phyloP scores from a whole-genome alignment of 2,113 vertebrate genomes.

The Corythaeola cristata region DNA sequence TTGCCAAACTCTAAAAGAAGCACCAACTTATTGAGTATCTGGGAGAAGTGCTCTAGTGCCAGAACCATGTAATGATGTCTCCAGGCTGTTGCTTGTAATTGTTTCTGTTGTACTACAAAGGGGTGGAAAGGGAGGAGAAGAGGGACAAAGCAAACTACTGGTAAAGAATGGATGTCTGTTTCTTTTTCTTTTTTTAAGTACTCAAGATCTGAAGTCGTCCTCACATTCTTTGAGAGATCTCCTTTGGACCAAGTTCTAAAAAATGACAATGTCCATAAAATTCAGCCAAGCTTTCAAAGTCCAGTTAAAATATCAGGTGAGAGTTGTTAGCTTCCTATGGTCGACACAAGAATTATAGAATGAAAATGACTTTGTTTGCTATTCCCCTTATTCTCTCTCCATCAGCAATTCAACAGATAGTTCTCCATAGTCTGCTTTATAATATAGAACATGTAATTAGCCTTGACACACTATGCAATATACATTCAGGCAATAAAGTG shows the following conservation, averaged over 20 bases:
- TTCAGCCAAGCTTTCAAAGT: conserved; percentile 94
- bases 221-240: conserved; percentile 97
- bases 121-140: neutral
- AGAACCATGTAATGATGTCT: neutral
- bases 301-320: conserved; percentile 94
- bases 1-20: neutral
- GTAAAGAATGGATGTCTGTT: neutral
- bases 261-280: conserved; percentile 93
- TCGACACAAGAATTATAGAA: neutral
- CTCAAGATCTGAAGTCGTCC: conserved; percentile 95
- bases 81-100: neutral
- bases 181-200: conserved; percentile 76
- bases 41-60: neutral
- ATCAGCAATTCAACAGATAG: neutral
- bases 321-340: neutral
- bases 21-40: neutral
- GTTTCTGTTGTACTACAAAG: neutral
- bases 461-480: neutral
- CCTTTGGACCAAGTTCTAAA: conserved; percentile 94
- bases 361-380: neutral
- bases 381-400: neutral
- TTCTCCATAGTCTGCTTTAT: neutral
- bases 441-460: neutral
- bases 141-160: neutral
- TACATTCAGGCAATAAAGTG: neutral